These are phyloP conservation scores for Myotis brandtii DNA, from an alignment of 2,113 vertebrate genomes.

Conservation along the genomic window DNA sequence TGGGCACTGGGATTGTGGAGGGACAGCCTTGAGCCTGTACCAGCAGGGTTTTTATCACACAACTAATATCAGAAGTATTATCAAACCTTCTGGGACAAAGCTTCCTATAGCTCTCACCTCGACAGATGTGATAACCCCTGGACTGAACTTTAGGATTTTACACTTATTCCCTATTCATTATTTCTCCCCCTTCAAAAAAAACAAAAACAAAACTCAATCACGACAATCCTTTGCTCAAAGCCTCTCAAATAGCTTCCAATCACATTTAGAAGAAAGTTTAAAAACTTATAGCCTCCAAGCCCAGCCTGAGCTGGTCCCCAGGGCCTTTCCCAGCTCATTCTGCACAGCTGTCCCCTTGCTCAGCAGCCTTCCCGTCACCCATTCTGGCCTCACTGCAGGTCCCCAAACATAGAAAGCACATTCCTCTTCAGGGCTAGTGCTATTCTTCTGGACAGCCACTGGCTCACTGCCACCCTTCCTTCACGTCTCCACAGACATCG, in stretches of 20 bases:
- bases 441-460: not conserved
- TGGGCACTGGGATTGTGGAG: not conserved
- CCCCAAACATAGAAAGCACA: rapidly evolving
- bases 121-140: not conserved
- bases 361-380: too few species aligned
- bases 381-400: not conserved
- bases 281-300: not conserved
- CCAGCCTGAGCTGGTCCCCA: not conserved
- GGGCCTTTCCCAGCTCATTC: not conserved
- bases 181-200: not conserved
- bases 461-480: not conserved
- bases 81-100: not conserved
- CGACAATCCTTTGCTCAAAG: not conserved
- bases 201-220: not conserved
- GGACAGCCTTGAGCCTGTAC: not conserved
- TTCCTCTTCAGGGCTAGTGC: not conserved
- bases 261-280: not conserved
- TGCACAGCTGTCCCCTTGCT: not conserved
- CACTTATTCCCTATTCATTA: not conserved
- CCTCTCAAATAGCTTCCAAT: not conserved
- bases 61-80: not conserved
- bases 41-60: not conserved
- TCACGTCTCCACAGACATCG: not conserved
- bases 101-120: not conserved
- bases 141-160: not conserved